Conservation (phyloP, 1,140 invertebrate genomes). For the Venturia canescens region DNA sequence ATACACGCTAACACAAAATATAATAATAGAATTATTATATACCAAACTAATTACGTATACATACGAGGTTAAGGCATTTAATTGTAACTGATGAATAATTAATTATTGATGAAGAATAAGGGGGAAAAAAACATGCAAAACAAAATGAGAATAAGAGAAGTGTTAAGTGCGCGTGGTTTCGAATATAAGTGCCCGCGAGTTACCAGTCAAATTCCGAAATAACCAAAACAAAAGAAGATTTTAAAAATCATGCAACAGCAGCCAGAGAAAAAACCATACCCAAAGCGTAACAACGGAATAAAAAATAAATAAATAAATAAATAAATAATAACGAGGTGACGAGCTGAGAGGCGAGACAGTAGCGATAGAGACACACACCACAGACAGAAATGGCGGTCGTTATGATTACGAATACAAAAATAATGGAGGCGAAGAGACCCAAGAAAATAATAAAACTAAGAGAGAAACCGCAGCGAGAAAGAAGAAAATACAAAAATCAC, state of each 20-base stretch:
- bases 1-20: not conserved
- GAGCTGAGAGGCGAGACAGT: no score
- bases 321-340: no score
- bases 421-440: no score
- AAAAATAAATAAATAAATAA: slow-evolving; percentile 21
- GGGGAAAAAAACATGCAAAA: not conserved
- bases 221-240: not conserved
- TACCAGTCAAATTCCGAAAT: no score
- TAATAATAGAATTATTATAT: slow-evolving; percentile 30
- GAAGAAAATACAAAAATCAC: slow-evolving; percentile 45
- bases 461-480: not conserved
- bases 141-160: not conserved
- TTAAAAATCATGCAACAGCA: no score
- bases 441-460: no score
- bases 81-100: slow-evolving; percentile 57
- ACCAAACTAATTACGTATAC: slow-evolving; percentile 27
- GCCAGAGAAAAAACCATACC: slow-evolving; percentile 49
- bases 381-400: no score
- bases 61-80: slow-evolving; percentile 22
- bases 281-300: slow-evolving; percentile 52
- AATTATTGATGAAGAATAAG: slow-evolving; percentile 48
- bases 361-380: no score
- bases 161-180: no score
- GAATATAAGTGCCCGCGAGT: no score
- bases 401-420: no score